A percentile compares a stretch with the other conserved stretches of the same genome.
phyloP scores from a whole-genome alignment of 2,797 vertebrate genomes.

The Cyclura pinguis region DNA sequence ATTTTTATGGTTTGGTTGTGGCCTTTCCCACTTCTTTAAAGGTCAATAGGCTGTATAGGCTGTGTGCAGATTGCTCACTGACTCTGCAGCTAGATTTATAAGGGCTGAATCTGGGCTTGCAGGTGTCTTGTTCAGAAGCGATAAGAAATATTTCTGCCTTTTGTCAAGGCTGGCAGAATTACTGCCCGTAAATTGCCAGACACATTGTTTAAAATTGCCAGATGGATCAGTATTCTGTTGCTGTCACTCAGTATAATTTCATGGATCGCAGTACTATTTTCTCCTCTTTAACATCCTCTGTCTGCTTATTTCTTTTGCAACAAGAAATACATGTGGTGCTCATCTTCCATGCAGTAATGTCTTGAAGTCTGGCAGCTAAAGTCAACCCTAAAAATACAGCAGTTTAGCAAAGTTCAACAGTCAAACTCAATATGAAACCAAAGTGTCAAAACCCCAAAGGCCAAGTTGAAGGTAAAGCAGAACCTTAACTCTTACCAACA shows the following conservation, averaged over 20 bases:
- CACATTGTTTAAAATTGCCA: slow-evolving; percentile 69
- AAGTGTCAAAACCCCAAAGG: slow-evolving; percentile 7
- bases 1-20: slow-evolving; percentile 1
- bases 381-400: slow-evolving; percentile 16
- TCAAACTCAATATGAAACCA: slow-evolving; percentile 19
- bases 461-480: background rate
- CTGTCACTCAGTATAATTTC: slow-evolving; percentile 56
- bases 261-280: slow-evolving; percentile 31
- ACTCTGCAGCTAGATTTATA: slow-evolving; percentile 63
- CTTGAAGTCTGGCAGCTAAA: background rate
- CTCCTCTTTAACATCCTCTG: slow-evolving; percentile 44
- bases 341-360: background rate
- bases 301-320: slow-evolving; percentile 42
- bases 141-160: slow-evolving; percentile 61
- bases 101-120: slow-evolving; percentile 38
- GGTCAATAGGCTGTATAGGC: slow-evolving; percentile 34
- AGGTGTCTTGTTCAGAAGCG: slow-evolving; percentile 55
- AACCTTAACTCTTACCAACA: background rate
- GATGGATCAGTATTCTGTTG: slow-evolving; percentile 50
- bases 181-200: slow-evolving; percentile 59
- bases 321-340: slow-evolving; percentile 44
- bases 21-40: slow-evolving; percentile 4
- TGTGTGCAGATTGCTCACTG: slow-evolving; percentile 32
- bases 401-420: slow-evolving; percentile 44
- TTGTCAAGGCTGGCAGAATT: slow-evolving; percentile 62